A percentile compares a stretch with the other conserved stretches of the same genome.
phyloP scores from a whole-genome alignment of 2,888 invertebrate species.

The Parascotia fuliginaria region DNA sequence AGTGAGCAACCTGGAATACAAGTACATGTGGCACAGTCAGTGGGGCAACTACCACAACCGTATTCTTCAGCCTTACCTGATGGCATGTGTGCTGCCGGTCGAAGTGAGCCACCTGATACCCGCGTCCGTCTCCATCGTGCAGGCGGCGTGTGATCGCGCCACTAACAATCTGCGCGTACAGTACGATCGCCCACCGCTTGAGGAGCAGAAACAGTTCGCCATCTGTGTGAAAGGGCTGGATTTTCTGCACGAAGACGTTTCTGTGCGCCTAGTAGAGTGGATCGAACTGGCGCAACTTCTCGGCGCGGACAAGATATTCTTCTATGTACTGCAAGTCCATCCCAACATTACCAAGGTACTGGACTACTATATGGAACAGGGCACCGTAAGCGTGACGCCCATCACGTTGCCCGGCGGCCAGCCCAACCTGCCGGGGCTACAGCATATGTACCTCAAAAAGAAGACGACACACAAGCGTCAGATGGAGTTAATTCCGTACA shows the following conservation, averaged over 20 bases:
- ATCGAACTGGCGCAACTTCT: conserved; percentile 94
- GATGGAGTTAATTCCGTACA: conserved; percentile 98
- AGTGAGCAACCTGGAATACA: conserved; percentile 94
- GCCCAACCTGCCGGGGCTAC: conserved; percentile 95
- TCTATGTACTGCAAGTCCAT: conserved; percentile 96
- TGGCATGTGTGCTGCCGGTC: conserved; percentile 94
- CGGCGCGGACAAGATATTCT: conserved; percentile 96
- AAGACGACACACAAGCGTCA: conserved; percentile 97
- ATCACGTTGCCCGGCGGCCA: conserved; percentile 95
- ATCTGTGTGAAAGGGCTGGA: conserved; percentile 98
- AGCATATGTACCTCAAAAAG: conserved; percentile 95
- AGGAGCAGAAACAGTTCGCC: conserved; percentile 91
- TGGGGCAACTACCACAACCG: conserved; percentile 98
- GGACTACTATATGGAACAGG: conserved; percentile 87
- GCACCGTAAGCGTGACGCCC: conserved; percentile 91
- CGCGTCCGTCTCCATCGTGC: conserved; percentile 94
- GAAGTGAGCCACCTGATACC: conserved; percentile 90
- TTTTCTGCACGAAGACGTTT: conserved; percentile 96
- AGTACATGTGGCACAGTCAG: conserved; percentile 97
- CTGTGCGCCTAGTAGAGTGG: conserved; percentile 96
- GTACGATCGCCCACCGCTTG: conserved; percentile 87
- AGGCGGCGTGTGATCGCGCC: conserved; percentile 93
- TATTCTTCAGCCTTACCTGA: conserved; percentile 95
- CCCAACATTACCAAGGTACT: conserved; percentile 95
- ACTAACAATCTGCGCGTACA: conserved; percentile 94